phyloP scores from a whole-genome alignment of 2,888 invertebrate species.

The Ganaspis brasiliensis region DNA sequence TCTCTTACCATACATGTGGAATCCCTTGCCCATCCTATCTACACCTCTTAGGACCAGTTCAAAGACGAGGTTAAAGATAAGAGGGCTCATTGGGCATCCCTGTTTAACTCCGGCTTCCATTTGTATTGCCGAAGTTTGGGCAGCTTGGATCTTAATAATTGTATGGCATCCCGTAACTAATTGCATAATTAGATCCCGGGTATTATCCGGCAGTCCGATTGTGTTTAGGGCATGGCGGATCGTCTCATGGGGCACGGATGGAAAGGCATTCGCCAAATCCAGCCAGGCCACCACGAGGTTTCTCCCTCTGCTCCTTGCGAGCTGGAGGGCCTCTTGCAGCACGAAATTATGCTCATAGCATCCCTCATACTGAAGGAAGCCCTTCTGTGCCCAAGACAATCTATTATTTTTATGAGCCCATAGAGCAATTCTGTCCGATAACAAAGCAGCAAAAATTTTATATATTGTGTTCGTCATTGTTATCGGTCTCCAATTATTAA shows the following conservation, averaged over 20 bases:
- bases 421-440: slow-evolving; percentile 48
- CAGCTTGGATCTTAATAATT: background rate
- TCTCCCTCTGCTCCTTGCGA: slow-evolving; percentile 53
- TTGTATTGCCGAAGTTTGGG: slow-evolving; percentile 53
- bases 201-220: slow-evolving; percentile 48
- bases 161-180: background rate
- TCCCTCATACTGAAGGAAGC: slow-evolving; percentile 73
- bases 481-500: slow-evolving; percentile 70
- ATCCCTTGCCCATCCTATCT: slow-evolving; percentile 36
- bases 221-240: slow-evolving; percentile 59
- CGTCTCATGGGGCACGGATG: slow-evolving; percentile 71
- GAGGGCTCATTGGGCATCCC: slow-evolving; percentile 72
- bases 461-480: slow-evolving; percentile 62
- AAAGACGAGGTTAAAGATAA: slow-evolving; percentile 73
- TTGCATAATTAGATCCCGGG: background rate
- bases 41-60: slow-evolving; percentile 63
- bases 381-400: slow-evolving; percentile 72
- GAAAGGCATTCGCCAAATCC: slow-evolving; percentile 77
- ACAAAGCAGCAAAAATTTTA: slow-evolving; percentile 52
- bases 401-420: slow-evolving; percentile 63
- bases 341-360: slow-evolving; percentile 75
- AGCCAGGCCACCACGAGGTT: slow-evolving; percentile 72
- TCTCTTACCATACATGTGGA: slow-evolving; percentile 38
- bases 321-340: slow-evolving; percentile 67
- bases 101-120: slow-evolving; percentile 71